Percentiles rank a stretch among this genome's conserved stretches.
Conservation (phyloP, 2,888 invertebrate species). For the Hedya salicella region DNA sequence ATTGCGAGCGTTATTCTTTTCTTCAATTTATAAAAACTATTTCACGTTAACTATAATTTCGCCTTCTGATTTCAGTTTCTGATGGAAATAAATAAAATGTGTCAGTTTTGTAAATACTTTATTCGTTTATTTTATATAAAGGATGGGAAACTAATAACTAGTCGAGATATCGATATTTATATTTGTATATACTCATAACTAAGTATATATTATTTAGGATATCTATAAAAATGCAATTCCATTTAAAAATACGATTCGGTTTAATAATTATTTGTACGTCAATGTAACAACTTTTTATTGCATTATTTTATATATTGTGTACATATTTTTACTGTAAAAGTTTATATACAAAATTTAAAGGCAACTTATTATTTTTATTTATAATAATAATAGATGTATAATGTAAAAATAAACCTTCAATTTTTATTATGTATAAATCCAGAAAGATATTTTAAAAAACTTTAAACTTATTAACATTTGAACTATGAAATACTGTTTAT, state of each 20-base stretch:
- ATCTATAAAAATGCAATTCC: slow-evolving; percentile 9
- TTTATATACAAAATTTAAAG: background rate
- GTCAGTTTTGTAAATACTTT: slow-evolving; percentile 51
- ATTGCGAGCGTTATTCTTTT: background rate
- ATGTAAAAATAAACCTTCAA: too few relatives aligned
- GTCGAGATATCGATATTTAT: slow-evolving; percentile 21
- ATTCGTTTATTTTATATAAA: slow-evolving; percentile 58
- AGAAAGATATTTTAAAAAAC: too few relatives aligned
- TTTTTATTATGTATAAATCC: too few relatives aligned
- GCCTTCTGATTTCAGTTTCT: background rate
- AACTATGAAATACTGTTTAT: too few relatives aligned
- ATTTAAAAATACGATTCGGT: slow-evolving; percentile 4
- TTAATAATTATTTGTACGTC: background rate
- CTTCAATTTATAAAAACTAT: slow-evolving; percentile 5
- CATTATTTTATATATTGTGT: too few relatives aligned
- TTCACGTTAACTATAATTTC: slow-evolving; percentile 1
- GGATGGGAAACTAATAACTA: slow-evolving; percentile 52
- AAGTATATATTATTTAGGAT: background rate
- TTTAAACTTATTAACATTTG: too few relatives aligned
- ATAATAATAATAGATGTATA: too few relatives aligned
- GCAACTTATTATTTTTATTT: too few relatives aligned
- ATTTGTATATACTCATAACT: slow-evolving; percentile 10
- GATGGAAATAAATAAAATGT: slow-evolving; percentile 38
- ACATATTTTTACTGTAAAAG: too few relatives aligned
- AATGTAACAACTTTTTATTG: background rate